Evolutionary conservation across 2,113 vertebrate genomes (phyloP).

Genomic region (Xiphophorus couchianus): DNA sequence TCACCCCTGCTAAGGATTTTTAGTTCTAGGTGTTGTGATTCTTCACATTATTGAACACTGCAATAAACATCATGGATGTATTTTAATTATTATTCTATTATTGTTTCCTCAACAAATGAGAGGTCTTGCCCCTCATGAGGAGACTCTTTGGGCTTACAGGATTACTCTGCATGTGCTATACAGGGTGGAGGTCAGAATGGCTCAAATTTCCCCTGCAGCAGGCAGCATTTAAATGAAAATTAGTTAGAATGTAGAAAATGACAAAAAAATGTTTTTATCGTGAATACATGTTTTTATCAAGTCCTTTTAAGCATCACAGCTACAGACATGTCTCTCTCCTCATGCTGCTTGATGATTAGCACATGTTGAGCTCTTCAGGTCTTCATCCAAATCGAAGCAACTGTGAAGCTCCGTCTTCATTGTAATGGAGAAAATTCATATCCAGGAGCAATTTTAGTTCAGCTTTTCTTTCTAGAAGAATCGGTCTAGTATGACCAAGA

Average conservation of each 20-base stretch:
- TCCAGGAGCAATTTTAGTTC: neutral
- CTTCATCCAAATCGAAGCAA: neutral
- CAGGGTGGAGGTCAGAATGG: neutral
- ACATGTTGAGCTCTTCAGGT: neutral
- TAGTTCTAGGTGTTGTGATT: slow-evolving; percentile 7
- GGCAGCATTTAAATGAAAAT: neutral
- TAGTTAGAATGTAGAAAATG: too few relatives aligned
- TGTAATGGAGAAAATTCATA: neutral
- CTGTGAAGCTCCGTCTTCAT: neutral
- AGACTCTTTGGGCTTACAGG: neutral
- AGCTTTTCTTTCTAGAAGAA: neutral
- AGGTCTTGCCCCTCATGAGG: slow-evolving; percentile 8
- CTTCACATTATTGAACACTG: neutral
- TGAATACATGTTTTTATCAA: neutral
- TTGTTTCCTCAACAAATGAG: neutral
- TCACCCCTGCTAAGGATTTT: slow-evolving; percentile 30
- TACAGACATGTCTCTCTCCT: neutral
- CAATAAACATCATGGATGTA: slow-evolving; percentile 15
- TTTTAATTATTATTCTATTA: slow-evolving; percentile 44
- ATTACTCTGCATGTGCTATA: neutral
- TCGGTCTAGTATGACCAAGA: neutral
- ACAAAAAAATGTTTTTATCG: neutral
- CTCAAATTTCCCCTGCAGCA: neutral
- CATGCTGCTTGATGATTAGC: neutral
- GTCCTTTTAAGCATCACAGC: slow-evolving; percentile 3